A percentile compares a stretch with the other conserved stretches of the same genome.
Evolutionary conservation across 2,888 invertebrate species (phyloP).

Genomic region (Atherix ibis): DNA sequence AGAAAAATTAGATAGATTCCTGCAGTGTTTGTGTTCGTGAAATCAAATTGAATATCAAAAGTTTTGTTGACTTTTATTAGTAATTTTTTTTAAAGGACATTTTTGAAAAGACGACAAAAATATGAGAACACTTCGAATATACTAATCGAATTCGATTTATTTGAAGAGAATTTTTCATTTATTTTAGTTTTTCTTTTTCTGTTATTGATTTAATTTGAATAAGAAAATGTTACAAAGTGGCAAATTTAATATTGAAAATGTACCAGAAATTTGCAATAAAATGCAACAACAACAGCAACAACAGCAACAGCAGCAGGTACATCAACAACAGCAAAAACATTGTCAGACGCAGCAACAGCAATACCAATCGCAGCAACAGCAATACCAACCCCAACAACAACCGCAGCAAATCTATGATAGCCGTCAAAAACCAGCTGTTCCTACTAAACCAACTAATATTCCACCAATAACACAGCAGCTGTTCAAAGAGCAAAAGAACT

Average conservation of each 20-base stretch:
- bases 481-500: constrained; percentile 1
- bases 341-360: too few species aligned
- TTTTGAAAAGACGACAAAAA: too few species aligned
- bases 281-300: constrained; percentile 4
- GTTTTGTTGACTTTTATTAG: too few species aligned
- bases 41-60: too few species aligned
- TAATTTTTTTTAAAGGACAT: too few species aligned
- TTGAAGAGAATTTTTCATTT: too few species aligned
- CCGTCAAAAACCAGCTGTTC: constrained; percentile 28
- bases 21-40: too few species aligned
- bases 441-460: constrained; percentile 31
- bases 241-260: constrained; percentile 4
- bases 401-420: not conserved
- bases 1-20: too few species aligned
- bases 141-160: too few species aligned
- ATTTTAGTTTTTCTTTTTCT: too few species aligned
- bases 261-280: constrained; percentile 4
- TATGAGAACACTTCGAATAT: too few species aligned
- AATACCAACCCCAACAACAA: constrained; percentile 1
- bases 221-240: constrained; percentile 6
- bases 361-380: not conserved
- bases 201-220: too few species aligned
- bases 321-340: constrained; percentile 1
- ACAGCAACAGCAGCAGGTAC: constrained; percentile 1
- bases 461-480: constrained; percentile 23